phyloP scores from a whole-genome alignment of 2,113 vertebrate genomes.

The Fukomys damarensis region DNA sequence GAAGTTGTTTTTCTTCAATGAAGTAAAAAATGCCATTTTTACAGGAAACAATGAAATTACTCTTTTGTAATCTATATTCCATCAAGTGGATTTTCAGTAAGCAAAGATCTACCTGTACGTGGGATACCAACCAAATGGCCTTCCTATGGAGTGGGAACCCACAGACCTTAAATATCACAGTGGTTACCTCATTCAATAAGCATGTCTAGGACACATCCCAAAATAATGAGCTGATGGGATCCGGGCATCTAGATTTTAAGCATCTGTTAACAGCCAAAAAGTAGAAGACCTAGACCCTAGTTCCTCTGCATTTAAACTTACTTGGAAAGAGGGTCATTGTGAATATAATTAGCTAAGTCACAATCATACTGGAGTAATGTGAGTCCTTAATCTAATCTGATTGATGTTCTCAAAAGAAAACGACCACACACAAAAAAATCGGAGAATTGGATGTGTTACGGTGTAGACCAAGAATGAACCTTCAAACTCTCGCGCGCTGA shows the following conservation, averaged over 20 bases:
- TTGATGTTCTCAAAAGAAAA: not conserved
- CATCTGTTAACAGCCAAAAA: not conserved
- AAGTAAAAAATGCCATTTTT: not conserved
- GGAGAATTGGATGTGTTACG: not conserved
- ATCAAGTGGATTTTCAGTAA: not conserved
- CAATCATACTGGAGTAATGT: not conserved
- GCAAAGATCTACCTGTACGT: not conserved
- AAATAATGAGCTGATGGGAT: not conserved
- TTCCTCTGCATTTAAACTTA: not conserved
- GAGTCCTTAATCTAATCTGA: not conserved
- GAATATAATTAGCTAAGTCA: not conserved
- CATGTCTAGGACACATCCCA: not conserved
- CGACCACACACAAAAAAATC: not conserved
- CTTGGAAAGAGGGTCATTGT: not conserved
- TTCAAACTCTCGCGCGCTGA: not conserved
- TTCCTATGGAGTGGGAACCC: not conserved
- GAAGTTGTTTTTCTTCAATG: not conserved
- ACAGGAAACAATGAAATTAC: not conserved
- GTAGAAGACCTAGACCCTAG: not conserved
- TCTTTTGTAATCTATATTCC: not conserved
- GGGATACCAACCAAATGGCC: not conserved
- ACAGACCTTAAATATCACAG: accelerated
- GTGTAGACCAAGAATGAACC: not conserved
- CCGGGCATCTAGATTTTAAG: not conserved
- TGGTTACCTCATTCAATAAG: not conserved